Evolutionary conservation across 1,140 invertebrate genomes (phyloP), one percentile per base, ranked within the genome.

Genomic region (Nylanderia fulva): DNA sequence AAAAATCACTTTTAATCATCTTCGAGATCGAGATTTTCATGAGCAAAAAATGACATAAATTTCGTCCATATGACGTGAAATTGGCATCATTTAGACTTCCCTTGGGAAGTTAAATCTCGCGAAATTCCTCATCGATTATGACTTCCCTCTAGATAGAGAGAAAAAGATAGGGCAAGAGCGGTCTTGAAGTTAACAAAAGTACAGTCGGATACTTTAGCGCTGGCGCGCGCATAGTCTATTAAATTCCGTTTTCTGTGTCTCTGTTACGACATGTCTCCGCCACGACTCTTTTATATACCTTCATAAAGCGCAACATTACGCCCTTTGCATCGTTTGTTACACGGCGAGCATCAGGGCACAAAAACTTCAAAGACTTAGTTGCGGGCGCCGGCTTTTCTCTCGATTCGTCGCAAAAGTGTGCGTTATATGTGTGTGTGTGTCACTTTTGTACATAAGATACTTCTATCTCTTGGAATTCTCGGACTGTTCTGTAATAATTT

Each of bases 241-340:
- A 69, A 58, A 71, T 58, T 80, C n/a, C 7, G 36, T 42, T 80
- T 80, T 71, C 36, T 18, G 13, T 69, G 1, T 42, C 13, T 71
- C 6, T 56, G 8, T 8, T 45, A 39, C 29, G 2, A 48, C 13
- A 5, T 48, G 6, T 45, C n/a, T n/a, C n/a, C n/a, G 42, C 29
- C 52, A 71, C 21, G 48, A 27, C 9, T 29, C 42, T 66, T 66
- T 79, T 79, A 79, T 48, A 18, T 54, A 39, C 5, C 61, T 27
- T 56, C 27, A 56, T 80, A 58, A 58, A 80, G 69, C 18, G 36
- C 18, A 71, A 71, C 18, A 15, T 80, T 71, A 80, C 52, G 48
- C 24, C 4, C 9, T 80, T 80, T 71, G 64, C 77, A 21, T 11
- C 64, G 36, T 80, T 80, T 71, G 42, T 80, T 39, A 80, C 24